These are phyloP conservation scores for Myrmophylax atrothorax DNA, from an alignment of 2,113 vertebrate species.

Conservation along the genomic window DNA sequence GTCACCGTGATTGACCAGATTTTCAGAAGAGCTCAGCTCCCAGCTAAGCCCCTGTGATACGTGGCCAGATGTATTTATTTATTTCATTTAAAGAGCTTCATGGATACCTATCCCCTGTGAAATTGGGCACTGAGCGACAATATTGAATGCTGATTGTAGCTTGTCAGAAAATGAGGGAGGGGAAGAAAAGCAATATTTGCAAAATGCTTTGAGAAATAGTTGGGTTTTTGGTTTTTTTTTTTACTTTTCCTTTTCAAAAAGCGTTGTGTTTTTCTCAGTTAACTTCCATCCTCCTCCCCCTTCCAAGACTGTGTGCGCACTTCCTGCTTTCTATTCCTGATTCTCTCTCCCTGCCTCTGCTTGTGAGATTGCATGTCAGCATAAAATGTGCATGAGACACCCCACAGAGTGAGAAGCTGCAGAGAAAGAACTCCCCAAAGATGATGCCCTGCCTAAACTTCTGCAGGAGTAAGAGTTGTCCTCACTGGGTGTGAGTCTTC, in stretches of 20 bases:
- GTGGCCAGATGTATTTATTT: slow-evolving; percentile 67
- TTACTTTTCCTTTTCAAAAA: not conserved
- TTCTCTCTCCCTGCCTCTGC: not conserved
- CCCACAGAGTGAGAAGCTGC: not conserved
- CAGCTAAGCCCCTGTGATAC: not conserved
- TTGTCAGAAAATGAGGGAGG: slow-evolving; percentile 49
- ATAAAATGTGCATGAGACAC: not conserved
- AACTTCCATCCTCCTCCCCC: not conserved
- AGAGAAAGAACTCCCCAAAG: not conserved
- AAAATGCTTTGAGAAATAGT: slow-evolving; percentile 35
- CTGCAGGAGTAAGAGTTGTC: not conserved
- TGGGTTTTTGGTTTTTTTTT: not conserved
- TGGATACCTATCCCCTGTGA: slow-evolving; percentile 47
- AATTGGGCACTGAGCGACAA: slow-evolving; percentile 35
- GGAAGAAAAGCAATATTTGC: slow-evolving; percentile 55
- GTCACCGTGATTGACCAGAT: slow-evolving; percentile 60
- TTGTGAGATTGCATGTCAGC: not conserved
- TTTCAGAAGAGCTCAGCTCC: slow-evolving; percentile 49
- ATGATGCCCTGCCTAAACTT: not conserved
- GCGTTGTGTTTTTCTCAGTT: not conserved
- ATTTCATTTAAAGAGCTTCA: slow-evolving; percentile 48
- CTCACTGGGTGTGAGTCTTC: not conserved
- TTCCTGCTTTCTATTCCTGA: slow-evolving; percentile 16
- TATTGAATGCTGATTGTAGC: slow-evolving; percentile 58
- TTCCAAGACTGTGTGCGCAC: not conserved